phyloP scores from a whole-genome alignment of 1,140 invertebrate species.

The Anagrus nilaparvatae region DNA sequence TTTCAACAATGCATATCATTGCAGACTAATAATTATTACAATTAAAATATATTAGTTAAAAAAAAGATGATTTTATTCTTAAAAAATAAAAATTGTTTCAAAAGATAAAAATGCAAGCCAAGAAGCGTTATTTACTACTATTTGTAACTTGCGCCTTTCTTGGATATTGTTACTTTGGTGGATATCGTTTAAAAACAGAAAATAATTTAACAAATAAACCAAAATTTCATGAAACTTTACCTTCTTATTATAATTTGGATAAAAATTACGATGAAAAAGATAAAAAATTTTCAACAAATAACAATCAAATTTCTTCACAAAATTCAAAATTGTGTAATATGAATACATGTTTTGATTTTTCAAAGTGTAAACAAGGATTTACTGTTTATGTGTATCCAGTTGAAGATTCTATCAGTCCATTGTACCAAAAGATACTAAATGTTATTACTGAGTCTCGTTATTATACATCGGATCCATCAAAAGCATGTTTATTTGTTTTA shows the following conservation, averaged over 20 bases:
- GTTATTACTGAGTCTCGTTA: conserved; percentile 84
- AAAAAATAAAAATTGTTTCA: too few species aligned
- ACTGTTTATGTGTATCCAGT: conserved; percentile 89
- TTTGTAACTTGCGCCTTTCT: conserved; percentile 71
- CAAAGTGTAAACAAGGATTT: conserved; percentile 72
- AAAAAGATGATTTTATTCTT: too few species aligned
- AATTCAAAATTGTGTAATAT: conserved; percentile 62
- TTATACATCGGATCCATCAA: conserved; percentile 77
- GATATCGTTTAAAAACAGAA: conserved; percentile 58
- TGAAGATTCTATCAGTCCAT: conserved; percentile 65
- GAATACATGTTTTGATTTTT: conserved; percentile 92
- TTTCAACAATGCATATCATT: too few species aligned
- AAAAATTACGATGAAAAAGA: conserved; percentile 37
- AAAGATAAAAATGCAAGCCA: conserved; percentile 81
- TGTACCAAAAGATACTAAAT: conserved; percentile 87
- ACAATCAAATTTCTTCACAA: conserved; percentile 20
- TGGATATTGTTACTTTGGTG: conserved; percentile 74
- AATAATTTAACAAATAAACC: conserved; percentile 28
- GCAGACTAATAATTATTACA: too few species aligned
- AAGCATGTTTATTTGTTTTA: conserved; percentile 92
- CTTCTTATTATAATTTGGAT: conserved; percentile 31
- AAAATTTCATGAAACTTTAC: conserved; percentile 37
- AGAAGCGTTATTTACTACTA: conserved; percentile 81
- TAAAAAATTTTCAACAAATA: conserved; percentile 33
- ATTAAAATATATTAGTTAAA: too few species aligned